These are phyloP conservation scores for Crotalus horridus DNA, from an alignment of 2,113 vertebrate genomes.

Conservation along the genomic window DNA sequence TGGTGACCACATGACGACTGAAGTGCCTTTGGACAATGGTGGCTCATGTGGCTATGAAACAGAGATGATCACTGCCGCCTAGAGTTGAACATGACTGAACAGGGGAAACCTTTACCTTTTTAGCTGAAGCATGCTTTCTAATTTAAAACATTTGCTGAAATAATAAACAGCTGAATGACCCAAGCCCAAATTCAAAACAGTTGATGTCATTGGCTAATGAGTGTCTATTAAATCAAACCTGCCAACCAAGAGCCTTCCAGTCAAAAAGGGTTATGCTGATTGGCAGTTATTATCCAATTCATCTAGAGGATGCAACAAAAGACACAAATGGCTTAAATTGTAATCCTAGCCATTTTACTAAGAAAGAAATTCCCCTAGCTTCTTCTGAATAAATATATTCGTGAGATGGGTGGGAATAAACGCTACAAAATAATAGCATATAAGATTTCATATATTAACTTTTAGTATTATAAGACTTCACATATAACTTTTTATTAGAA, in stretches of 20 bases:
- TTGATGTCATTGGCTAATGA: neutral
- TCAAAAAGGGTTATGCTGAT: neutral
- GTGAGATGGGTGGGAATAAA: neutral
- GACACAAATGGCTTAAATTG: neutral
- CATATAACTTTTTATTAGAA: neutral
- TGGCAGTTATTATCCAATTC: neutral
- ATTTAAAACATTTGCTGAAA: constrained; percentile 38
- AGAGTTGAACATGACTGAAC: neutral
- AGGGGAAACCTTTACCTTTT: neutral
- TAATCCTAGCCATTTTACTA: neutral
- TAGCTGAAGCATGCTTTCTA: constrained; percentile 39
- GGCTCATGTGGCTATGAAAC: neutral
- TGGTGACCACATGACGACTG: too few relatives aligned
- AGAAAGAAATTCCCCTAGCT: neutral
- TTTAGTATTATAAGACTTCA: neutral
- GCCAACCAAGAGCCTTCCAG: neutral
- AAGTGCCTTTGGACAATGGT: neutral
- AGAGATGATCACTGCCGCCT: neutral
- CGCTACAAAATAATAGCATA: neutral
- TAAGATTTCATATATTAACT: neutral
- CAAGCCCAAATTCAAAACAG: neutral
- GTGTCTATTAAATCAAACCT: neutral
- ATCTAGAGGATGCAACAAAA: neutral
- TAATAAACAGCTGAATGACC: constrained; percentile 7
- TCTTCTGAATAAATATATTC: neutral